Evolutionary conservation across 2,888 invertebrate species (phyloP).

Genomic region (Bombylius discolor): DNA sequence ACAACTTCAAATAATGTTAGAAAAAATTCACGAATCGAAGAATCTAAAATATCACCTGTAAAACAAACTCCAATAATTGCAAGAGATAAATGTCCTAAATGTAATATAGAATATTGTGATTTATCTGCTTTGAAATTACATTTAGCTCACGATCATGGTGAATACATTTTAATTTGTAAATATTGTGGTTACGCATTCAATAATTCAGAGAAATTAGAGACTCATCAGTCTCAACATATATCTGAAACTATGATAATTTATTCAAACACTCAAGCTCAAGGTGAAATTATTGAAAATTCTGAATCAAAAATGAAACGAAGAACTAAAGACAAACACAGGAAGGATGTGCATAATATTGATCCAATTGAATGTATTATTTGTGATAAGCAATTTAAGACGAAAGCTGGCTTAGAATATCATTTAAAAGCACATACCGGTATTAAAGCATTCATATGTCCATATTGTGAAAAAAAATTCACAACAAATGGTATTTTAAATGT

Average conservation of each 20-base stretch:
- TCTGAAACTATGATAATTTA: not conserved
- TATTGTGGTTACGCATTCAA: constrained; percentile 15
- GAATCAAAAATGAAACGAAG: not conserved
- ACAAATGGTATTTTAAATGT: constrained; percentile 16
- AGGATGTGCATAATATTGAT: not conserved
- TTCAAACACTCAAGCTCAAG: not conserved
- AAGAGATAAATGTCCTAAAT: constrained; percentile 17
- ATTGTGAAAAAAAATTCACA: constrained; percentile 18
- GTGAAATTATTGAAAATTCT: not conserved
- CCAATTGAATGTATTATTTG: constrained; percentile 11
- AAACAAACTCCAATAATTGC: too few relatives aligned
- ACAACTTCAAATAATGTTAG: not conserved
- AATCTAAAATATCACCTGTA: too few relatives aligned
- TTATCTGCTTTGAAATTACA: constrained; percentile 16
- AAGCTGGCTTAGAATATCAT: constrained; percentile 15
- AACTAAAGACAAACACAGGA: too few relatives aligned
- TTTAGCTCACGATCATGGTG: constrained; percentile 16
- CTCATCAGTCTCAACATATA: constrained; percentile 10
- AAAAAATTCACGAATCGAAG: too few relatives aligned
- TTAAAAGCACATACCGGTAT: constrained; percentile 15
- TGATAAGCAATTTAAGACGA: constrained; percentile 14
- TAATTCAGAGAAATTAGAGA: constrained; percentile 7
- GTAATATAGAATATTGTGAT: constrained; percentile 10
- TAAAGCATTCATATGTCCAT: constrained; percentile 17
- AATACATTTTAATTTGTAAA: constrained; percentile 12